Percentiles rank a stretch among this genome's conserved stretches.
phyloP scores from a whole-genome alignment of 2,888 invertebrate genomes.

The Eupeodes luniger region DNA sequence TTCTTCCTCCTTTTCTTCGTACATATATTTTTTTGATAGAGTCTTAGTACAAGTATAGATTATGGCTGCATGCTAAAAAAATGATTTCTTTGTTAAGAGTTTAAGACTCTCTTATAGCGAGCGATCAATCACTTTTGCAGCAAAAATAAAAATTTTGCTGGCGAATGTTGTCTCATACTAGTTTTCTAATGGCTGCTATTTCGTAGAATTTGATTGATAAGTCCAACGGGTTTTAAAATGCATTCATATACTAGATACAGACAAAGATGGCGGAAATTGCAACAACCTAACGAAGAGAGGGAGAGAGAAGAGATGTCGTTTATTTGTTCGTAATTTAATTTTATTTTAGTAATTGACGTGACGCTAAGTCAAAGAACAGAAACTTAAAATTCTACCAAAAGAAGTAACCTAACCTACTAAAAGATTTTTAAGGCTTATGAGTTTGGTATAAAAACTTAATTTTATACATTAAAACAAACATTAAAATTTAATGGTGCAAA shows the following conservation, averaged over 20 bases:
- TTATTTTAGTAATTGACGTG: neutral
- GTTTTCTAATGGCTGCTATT: conserved; percentile 54
- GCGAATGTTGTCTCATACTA: conserved; percentile 51
- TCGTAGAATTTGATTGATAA: conserved; percentile 62
- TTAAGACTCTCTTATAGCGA: conserved; percentile 24
- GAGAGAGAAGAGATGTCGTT: neutral
- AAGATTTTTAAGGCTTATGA: too few species aligned
- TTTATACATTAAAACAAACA: too few species aligned
- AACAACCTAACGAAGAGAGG: neutral
- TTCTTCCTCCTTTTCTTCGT: neutral
- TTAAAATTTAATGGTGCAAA: too few species aligned
- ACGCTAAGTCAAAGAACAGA: neutral
- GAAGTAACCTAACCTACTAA: too few species aligned
- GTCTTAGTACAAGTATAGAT: neutral
- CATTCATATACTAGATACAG: neutral
- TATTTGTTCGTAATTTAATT: neutral
- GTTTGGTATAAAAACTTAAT: too few species aligned
- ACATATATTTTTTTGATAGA: conserved; percentile 11
- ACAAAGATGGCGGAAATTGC: conserved; percentile 9
- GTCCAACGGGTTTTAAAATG: conserved; percentile 23
- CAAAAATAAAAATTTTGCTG: conserved; percentile 35
- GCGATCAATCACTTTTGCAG: conserved; percentile 70
- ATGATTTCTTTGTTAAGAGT: conserved; percentile 51
- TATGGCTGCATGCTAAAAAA: neutral
- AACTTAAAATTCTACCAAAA: neutral